Conservation (phyloP, 2,113 vertebrate genomes). For the Gymnorhina tibicen region DNA sequence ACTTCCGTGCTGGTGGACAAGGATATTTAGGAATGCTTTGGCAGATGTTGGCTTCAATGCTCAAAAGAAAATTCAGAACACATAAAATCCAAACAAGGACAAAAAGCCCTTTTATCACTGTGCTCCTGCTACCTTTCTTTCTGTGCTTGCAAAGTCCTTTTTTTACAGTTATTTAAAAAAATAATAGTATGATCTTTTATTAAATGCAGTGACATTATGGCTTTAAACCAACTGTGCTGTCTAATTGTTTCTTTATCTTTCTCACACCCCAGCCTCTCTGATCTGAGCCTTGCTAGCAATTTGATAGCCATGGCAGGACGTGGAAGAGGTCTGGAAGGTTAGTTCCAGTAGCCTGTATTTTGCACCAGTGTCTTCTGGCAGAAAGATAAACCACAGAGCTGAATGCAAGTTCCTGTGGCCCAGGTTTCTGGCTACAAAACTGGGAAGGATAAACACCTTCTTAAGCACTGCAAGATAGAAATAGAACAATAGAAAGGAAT, state of each 20-base stretch:
- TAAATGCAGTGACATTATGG: background rate
- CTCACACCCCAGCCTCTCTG: background rate
- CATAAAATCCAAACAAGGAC: background rate
- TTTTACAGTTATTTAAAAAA: background rate
- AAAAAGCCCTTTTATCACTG: background rate
- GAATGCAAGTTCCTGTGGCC: background rate
- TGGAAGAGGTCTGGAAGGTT: background rate
- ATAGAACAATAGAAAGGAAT: constrained; percentile 33
- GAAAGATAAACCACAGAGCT: background rate
- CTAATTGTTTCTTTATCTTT: background rate
- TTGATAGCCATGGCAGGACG: background rate
- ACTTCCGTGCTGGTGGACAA: rapidly evolving
- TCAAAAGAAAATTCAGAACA: background rate
- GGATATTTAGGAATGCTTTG: background rate
- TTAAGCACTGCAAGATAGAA: background rate
- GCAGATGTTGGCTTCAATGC: background rate
- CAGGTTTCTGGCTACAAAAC: constrained; percentile 11
- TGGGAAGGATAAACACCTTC: constrained; percentile 42
- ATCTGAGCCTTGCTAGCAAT: background rate
- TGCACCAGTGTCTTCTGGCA: background rate
- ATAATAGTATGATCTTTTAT: background rate
- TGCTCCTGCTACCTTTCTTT: background rate
- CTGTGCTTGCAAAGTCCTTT: background rate
- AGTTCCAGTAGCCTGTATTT: constrained; percentile 1
- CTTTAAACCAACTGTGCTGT: background rate